Evolutionary conservation across 2,888 invertebrate species (phyloP), one percentile per base, ranked within the genome.

Genomic region (Thera britannica): DNA sequence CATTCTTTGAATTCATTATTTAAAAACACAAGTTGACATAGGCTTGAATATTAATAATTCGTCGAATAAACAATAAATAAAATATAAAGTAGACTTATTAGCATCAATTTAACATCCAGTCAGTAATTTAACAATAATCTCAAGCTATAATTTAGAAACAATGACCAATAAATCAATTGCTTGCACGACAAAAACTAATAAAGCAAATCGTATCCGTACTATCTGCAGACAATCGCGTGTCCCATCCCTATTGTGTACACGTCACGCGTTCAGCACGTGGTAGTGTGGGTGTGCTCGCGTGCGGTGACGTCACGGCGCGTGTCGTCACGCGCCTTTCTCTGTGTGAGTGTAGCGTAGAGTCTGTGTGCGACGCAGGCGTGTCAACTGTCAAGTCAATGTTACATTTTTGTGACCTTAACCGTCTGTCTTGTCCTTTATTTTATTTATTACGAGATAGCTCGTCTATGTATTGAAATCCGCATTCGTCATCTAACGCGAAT

Each of bases 371-470:
- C 73, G 72, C 83, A 82, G 83, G 78, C 82, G 83, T 85, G 85
- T 87, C 88, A 71, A 75, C 75, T 80, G 76, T 78, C 81, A 84
- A 84, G 84, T 84, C 91, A 90, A 90, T 90, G 92, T 89, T 92
- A 92, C 90, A 92, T 91, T 93, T 92, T 92, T 91, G 90, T 93
- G 93, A 93, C 93, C 93, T 93, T 93, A 91, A 92, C 93, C 92
- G 89, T 85, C 83, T 85, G 87, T 80, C 83, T 83, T 85, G 86
- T 89, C 85, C 84, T 56, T 88, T 82, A 79, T 77, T 79, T 86
- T 82, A 84, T 54, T 4, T 35, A 48, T 81, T 79, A 70, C 49
- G 48, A 41, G 60, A 54, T 41, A 11, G 23, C 44, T 44, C 57
- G 67, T 75, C 65, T 71, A 60, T 75, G 72, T 70, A 66, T 72